Base-by-base conservation (phyloP, 2,888 invertebrate genomes). In the Lamellibrachia columna region DNA sequence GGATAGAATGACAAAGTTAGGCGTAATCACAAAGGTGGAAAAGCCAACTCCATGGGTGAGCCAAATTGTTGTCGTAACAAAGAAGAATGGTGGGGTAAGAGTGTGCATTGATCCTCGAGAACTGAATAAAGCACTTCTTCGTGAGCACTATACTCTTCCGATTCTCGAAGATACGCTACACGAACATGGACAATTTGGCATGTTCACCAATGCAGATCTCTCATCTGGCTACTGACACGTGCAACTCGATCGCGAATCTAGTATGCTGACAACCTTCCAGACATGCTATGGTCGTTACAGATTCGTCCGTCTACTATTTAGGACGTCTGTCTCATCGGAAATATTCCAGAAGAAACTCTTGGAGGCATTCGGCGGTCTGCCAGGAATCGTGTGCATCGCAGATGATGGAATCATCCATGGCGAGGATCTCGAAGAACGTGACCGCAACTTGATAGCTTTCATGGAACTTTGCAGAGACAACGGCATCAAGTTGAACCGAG, bases 1-100 rank as follows among this genome's bases (percentile, higher is more conserved):
- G 15, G 11, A 60, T 22, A 9, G 60, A 60, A 60, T 60, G 75
- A 91, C 22, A 11, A 52, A 92, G 55, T 11, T 92, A 22, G 91
- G 92, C 7, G 93, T 94, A 7, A 93, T 94, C 4, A 92, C 93
- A n/a, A 92, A 92, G 58, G 93, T 94, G 3, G 90, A 52, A 55
- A 92, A 93, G 92, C 94, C 94, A 52, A 94, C 94, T 11, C 93
- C 92, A 40, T 94, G 94, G 94, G 93, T 95, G n/a, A 95, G 90
- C 53, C 93, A 93, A 60, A 40, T 93, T 52, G 95, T 94, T 3
- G 92, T 93, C 15, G 75, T 75, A 11, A 75, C 75, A 22, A 75
- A 75, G 55, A 75, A 22, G 40, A 40, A 40, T 40, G 40, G 40
- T 40, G 40, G 40, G 40, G 40, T 40, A 40, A 40, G 40, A 40